phyloP scores from a whole-genome alignment of 2,888 invertebrate species.

The Gymnosoma rotundatum region DNA sequence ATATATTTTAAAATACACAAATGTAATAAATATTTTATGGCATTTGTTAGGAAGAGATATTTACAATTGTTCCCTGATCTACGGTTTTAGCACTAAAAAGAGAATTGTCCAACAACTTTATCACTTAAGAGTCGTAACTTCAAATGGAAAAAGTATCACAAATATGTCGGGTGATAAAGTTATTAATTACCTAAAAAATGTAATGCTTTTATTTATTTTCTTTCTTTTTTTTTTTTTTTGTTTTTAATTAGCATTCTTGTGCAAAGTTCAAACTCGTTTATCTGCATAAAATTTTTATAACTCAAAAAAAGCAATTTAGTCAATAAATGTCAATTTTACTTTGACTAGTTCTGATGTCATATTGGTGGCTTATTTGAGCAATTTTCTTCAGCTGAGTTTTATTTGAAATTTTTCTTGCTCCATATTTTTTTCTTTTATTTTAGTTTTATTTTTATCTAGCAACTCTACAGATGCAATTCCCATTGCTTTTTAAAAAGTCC shows the following conservation, averaged over 20 bases:
- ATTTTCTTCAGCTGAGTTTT: not conserved
- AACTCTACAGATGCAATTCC: conserved; percentile 47
- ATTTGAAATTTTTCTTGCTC: not conserved
- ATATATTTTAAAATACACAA: too few species aligned
- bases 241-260: conserved; percentile 62
- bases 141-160: too few species aligned
- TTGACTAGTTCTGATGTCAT: conserved; percentile 49
- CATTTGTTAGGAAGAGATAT: conserved; percentile 1
- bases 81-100: too few species aligned
- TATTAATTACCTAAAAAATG: too few species aligned
- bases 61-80: not conserved
- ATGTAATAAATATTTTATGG: not conserved
- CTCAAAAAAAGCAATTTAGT: not conserved
- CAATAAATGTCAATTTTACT: conserved; percentile 67
- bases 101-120: too few species aligned
- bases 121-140: too few species aligned
- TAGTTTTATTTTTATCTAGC: conserved; percentile 22
- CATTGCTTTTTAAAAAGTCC: conserved; percentile 33
- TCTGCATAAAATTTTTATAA: not conserved
- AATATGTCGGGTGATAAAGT: too few species aligned
- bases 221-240: conserved; percentile 16
- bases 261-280: conserved; percentile 57
- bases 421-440: not conserved
- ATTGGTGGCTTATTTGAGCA: conserved; percentile 6
- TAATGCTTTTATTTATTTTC: not conserved